These are phyloP conservation scores for Lathronympha strigana DNA, from an alignment of 2,888 invertebrate species.

Conservation along the genomic window DNA sequence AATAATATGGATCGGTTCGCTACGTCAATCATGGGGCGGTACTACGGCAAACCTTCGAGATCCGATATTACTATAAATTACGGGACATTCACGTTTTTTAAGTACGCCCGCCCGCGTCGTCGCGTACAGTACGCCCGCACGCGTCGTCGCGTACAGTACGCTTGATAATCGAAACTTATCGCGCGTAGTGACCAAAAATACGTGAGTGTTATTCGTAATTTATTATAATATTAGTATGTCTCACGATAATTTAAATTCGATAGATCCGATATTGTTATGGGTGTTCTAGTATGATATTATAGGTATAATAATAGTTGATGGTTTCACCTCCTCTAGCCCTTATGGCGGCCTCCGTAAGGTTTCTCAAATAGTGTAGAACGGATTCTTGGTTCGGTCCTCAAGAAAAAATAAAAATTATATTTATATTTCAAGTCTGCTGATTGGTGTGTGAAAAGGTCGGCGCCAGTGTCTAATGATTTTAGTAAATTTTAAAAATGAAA, in stretches of 20 bases:
- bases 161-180: too few species aligned
- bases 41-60: conserved; percentile 36
- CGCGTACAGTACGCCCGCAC: too few species aligned
- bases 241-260: too few species aligned
- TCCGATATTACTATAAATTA: conserved; percentile 38
- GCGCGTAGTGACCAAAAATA: too few species aligned
- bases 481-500: conserved; percentile 29
- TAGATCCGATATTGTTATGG: conserved; percentile 39
- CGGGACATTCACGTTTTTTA: too few species aligned
- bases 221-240: too few species aligned
- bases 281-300: conserved; percentile 50
- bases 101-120: too few species aligned
- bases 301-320: conserved; percentile 57
- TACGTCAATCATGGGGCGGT: conserved; percentile 34
- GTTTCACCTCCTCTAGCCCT: conserved; percentile 70
- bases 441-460: conserved; percentile 34
- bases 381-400: conserved; percentile 72
- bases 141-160: too few species aligned
- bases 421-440: conserved; percentile 50
- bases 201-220: too few species aligned
- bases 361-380: conserved; percentile 71
- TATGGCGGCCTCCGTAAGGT: conserved; percentile 70
- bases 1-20: conserved; percentile 40
- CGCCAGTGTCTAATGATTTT: conserved; percentile 30
- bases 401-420: conserved; percentile 62